Evolutionary conservation across 2,113 vertebrate species (phyloP), one percentile per base, ranked within the genome.

Genomic region (Neolamprologus variostigma): DNA sequence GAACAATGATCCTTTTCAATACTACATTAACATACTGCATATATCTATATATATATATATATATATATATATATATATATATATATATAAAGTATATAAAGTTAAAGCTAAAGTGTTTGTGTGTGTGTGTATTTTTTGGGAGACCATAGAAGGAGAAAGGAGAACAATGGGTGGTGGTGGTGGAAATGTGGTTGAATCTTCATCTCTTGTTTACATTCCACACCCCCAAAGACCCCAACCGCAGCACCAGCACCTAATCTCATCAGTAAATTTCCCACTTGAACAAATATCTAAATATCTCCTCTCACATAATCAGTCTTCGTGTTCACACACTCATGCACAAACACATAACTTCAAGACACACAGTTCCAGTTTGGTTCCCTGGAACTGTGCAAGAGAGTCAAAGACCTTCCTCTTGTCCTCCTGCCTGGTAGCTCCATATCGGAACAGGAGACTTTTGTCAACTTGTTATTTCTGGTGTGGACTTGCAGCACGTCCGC

Each of bases 281-380:
- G 91, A 94, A 93, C 88, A 95, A 94, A 96, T 94, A 95, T 90
- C 86, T 94, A 95, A 95, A 96, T 93, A 95, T 90, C 85, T 94
- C 80, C 63, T 83, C 86, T 94, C 83, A 61, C 68, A 50, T n/a
- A n/a, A 21, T 14, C 31, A 61, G 40, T 82, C 73, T 78, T 81
- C 63, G 54, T 85, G 54, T 42, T 59, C n/a, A 80, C 19, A 61
- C 54, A 35, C 59, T 80, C 9, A 57, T 31, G 51, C 40, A 50
- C 12, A 26, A 31, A 31, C 12, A 40, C 19, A 55, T 45, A 45
- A 45, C 37, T 54, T 76, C n/a, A 66, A 87, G 78, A 7, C 55
- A 42, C 80, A 76, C 19, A 19, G n/a, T 53, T 87, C 17, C n/a
- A 53, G 61, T 57, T 59, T 40, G 31, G 59, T 87, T 47, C 45